These are phyloP conservation scores for Gambusia holbrooki DNA, from an alignment of 2,113 vertebrate genomes.

Conservation along the genomic window DNA sequence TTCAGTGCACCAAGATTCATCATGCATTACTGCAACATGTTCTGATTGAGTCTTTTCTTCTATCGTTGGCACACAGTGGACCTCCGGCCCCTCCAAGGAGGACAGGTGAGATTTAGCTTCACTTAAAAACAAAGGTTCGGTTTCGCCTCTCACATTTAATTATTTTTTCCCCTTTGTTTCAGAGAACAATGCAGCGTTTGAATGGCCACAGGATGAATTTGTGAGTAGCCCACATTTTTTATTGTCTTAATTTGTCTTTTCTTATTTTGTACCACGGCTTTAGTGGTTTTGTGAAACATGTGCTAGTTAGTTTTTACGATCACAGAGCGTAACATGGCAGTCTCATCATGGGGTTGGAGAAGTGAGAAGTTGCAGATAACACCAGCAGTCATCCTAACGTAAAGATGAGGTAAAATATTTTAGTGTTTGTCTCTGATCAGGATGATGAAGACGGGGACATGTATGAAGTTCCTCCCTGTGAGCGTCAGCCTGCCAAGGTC, in stretches of 20 bases:
- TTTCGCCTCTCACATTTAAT: not conserved
- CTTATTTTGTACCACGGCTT: too few relatives aligned
- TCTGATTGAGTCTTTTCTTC: not conserved
- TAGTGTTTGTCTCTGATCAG: conserved; percentile 40
- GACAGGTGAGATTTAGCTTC: conserved; percentile 57
- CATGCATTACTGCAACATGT: not conserved
- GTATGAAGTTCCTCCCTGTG: conserved; percentile 81
- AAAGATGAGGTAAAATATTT: not conserved
- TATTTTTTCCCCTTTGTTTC: not conserved
- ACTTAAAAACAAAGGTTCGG: not conserved
- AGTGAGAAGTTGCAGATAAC: not conserved
- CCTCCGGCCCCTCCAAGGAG: conserved; percentile 71
- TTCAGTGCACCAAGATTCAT: not conserved
- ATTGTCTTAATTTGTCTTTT: too few relatives aligned
- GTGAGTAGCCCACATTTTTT: conserved; percentile 61
- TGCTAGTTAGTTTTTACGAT: not conserved
- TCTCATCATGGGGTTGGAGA: not conserved
- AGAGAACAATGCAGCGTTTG: conserved; percentile 62
- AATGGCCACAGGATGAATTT: conserved; percentile 77
- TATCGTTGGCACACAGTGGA: conserved; percentile 33
- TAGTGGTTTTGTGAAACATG: not conserved
- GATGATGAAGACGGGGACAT: conserved; percentile 75
- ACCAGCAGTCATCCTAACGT: not conserved
- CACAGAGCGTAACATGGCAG: not conserved
- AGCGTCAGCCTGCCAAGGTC: conserved; percentile 64